These are phyloP conservation scores for Copidosoma floridanum DNA, from an alignment of 1,140 invertebrate genomes.

Conservation along the genomic window DNA sequence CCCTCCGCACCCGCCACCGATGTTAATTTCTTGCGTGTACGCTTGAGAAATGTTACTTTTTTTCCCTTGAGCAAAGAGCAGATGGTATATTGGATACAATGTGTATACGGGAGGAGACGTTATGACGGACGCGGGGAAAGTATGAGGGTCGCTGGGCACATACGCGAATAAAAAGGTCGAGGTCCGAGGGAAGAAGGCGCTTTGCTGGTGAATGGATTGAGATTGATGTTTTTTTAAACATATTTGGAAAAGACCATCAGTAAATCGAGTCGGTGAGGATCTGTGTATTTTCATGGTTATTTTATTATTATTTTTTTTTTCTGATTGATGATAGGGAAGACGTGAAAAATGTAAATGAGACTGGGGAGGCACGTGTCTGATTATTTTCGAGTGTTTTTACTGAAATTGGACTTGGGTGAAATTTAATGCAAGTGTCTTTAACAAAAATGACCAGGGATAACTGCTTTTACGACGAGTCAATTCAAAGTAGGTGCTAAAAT, in stretches of 20 bases:
- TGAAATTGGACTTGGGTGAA: too few relatives aligned
- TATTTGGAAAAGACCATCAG: not conserved
- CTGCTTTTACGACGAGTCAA: conserved; percentile 1
- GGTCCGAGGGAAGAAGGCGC: not conserved
- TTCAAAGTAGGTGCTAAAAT: conserved; percentile 3
- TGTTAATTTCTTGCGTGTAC: conserved; percentile 38
- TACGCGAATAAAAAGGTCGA: not conserved
- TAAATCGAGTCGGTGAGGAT: too few relatives aligned
- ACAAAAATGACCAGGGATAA: not conserved
- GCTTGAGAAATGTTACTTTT: conserved; percentile 22
- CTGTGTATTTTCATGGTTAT: too few relatives aligned
- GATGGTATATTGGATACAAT: too few relatives aligned
- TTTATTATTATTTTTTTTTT: too few relatives aligned
- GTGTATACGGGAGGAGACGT: not conserved
- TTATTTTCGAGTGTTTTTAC: too few relatives aligned
- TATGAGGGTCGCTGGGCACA: conserved; percentile 3
- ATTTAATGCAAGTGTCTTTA: not conserved
- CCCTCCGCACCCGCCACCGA: conserved; percentile 11
- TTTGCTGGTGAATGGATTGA: conserved; percentile 22
- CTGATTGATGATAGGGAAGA: too few relatives aligned
- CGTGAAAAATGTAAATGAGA: too few relatives aligned
- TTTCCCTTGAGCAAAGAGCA: too few relatives aligned
- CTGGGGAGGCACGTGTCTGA: too few relatives aligned
- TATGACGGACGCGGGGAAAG: not conserved
- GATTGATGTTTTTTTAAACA: conserved; percentile 22